Conservation (phyloP, 2,113 vertebrate genomes). For the Prietella phreatophila region DNA sequence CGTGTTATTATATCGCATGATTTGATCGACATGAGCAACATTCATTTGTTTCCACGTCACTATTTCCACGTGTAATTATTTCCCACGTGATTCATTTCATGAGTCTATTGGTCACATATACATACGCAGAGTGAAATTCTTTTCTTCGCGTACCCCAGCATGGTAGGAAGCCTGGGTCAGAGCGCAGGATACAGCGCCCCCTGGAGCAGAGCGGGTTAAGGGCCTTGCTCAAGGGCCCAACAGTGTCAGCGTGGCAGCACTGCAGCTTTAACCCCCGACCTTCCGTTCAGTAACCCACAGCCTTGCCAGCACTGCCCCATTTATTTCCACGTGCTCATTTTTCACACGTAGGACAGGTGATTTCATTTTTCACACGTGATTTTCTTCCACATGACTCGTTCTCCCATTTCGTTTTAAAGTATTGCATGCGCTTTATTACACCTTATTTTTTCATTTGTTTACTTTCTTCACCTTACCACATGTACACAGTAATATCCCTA, state of each 20-base stretch:
- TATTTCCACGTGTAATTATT: neutral
- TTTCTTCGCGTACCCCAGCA: too few species aligned
- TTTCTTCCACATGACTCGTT: neutral
- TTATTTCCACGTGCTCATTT: neutral
- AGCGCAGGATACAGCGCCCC: too few species aligned
- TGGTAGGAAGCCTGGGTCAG: too few species aligned
- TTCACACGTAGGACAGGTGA: neutral
- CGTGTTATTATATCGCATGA: conserved; percentile 51
- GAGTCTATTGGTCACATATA: too few species aligned
- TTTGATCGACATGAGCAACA: neutral
- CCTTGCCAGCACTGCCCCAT: too few species aligned
- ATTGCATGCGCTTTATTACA: neutral
- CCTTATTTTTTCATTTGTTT: neutral
- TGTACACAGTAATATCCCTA: too few species aligned
- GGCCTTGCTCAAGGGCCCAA: too few species aligned
- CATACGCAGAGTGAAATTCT: too few species aligned
- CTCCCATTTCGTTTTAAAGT: neutral
- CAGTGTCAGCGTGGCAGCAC: too few species aligned
- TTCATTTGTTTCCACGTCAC: neutral
- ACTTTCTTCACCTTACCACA: neutral
- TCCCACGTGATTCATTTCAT: neutral
- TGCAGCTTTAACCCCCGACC: too few species aligned
- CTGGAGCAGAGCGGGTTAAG: too few species aligned
- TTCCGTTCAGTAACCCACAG: neutral
- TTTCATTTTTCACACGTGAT: neutral